Percentiles rank a stretch among this genome's conserved stretches.
Evolutionary conservation across 2,888 invertebrate genomes (phyloP).

Genomic region (Caenorhabditis virilis): DNA sequence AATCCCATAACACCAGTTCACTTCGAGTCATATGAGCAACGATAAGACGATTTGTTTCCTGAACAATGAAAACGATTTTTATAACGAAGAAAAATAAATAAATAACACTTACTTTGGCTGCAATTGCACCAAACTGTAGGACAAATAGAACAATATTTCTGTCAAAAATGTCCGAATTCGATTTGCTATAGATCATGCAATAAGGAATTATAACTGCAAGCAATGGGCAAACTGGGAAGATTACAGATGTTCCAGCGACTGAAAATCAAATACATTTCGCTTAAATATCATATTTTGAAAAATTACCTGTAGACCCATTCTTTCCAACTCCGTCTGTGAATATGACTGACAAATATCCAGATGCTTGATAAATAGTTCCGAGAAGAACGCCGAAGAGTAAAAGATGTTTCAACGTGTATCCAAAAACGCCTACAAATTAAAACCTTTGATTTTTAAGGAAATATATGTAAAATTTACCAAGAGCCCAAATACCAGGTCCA

Average conservation of each 20-base stretch:
- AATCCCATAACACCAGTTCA: conserved; percentile 94
- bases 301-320: conserved; percentile 97
- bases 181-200: conserved; percentile 89
- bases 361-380: conserved; percentile 55
- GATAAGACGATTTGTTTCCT: conserved; percentile 93
- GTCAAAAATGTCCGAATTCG: conserved; percentile 73
- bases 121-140: conserved; percentile 91
- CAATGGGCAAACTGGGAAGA: conserved; percentile 93
- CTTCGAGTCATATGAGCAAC: conserved; percentile 99
- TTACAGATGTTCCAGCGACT: conserved; percentile 75
- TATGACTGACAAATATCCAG: conserved; percentile 68
- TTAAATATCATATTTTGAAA: conserved; percentile 68
- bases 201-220: conserved; percentile 87
- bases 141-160: conserved; percentile 90
- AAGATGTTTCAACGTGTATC: conserved; percentile 58
- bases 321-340: conserved; percentile 88
- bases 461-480: conserved; percentile 52
- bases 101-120: conserved; percentile 72
- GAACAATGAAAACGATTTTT: not conserved
- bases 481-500: conserved; percentile 86
- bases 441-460: too few relatives aligned
- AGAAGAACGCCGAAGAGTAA: conserved; percentile 57
- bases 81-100: not conserved
- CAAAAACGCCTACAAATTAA: conserved; percentile 19
- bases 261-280: not conserved